Percentiles rank a stretch among this genome's conserved stretches.
Conservation (phyloP, 37 sponge, comb jelly and placozoan genomes). For the Hormiphora californensis region DNA sequence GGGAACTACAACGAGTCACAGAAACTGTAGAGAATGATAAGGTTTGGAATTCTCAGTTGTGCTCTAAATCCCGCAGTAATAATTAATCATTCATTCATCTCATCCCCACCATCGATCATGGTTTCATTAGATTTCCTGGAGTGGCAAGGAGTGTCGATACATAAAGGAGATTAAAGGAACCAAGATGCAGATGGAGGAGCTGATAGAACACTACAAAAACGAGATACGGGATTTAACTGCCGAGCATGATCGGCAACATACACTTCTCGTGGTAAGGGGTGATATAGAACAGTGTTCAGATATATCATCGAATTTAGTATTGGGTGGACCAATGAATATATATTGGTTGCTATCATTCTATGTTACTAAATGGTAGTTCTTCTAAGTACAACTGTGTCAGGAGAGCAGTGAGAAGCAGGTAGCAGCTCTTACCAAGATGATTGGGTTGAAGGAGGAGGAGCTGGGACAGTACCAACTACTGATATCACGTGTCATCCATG, state of each 20-base stretch:
- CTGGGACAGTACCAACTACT: not conserved
- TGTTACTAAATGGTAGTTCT: no score
- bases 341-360: no score
- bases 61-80: no score
- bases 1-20: no score
- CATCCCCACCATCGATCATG: no score
- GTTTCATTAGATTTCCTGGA: constrained; percentile 49
- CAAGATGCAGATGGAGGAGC: constrained; percentile 7
- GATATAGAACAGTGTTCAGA: no score
- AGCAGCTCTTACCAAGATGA: not conserved
- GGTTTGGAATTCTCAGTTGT: no score
- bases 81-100: no score
- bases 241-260: not conserved
- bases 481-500: constrained; percentile 7
- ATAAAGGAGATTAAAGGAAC: not conserved
- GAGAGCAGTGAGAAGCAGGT: not conserved
- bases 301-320: no score
- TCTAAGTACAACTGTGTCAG: not conserved
- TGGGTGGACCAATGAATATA: no score
- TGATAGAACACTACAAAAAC: constrained; percentile 9
- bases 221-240: not conserved
- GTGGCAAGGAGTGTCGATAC: constrained; percentile 35
- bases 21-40: no score
- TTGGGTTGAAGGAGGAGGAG: not conserved
- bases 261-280: not conserved